Percentiles rank a stretch among this genome's conserved stretches.
These are phyloP conservation scores for Synergus japonicus DNA, from an alignment of 2,888 invertebrate genomes.

Conservation along the genomic window DNA sequence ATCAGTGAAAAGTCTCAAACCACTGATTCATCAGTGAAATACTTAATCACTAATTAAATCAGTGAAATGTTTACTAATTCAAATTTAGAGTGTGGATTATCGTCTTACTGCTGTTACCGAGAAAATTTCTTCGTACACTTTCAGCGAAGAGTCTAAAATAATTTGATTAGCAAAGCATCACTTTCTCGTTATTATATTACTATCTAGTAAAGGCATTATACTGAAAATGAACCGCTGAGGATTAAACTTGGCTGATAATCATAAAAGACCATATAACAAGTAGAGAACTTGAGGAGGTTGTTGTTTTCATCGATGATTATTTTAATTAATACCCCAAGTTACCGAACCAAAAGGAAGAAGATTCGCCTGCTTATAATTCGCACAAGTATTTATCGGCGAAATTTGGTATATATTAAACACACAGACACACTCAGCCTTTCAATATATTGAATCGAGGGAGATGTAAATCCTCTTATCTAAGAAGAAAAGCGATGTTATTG, in stretches of 20 bases:
- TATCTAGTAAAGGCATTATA: background rate
- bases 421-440: background rate
- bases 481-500: slow-evolving; percentile 12
- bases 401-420: background rate
- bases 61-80: no score
- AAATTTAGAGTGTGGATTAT: background rate
- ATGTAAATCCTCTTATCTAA: background rate
- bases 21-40: no score
- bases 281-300: background rate
- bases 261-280: background rate
- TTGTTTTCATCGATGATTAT: background rate
- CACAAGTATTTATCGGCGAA: background rate
- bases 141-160: background rate
- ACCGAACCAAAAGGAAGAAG: background rate
- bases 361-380: background rate
- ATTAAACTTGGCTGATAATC: background rate
- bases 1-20: no score
- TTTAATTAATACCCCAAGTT: slow-evolving; percentile 2
- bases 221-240: background rate
- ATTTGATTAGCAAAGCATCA: background rate
- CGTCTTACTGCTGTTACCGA: background rate
- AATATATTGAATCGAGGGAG: background rate
- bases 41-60: no score
- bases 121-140: background rate
- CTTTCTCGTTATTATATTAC: background rate